Percentiles rank a stretch among this genome's conserved stretches.
Conservation (phyloP, 2,888 invertebrate species). For the Monochamus alternatus region DNA sequence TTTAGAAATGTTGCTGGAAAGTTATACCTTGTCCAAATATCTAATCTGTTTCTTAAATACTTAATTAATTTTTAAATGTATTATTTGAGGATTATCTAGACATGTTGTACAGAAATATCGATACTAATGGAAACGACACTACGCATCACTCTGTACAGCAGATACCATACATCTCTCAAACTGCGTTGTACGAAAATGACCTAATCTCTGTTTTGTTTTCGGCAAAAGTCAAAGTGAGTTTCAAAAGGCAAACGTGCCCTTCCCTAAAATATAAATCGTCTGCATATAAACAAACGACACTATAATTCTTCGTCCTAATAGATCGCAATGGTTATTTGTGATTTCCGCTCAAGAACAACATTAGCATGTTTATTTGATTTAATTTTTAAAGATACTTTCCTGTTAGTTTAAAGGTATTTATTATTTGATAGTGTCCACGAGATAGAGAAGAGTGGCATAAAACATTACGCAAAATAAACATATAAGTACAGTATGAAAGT, state of each 20-base stretch:
- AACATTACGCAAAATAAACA: background rate
- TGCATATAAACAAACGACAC: constrained; percentile 27
- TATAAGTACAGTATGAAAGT: too few relatives aligned
- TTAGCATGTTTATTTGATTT: constrained; percentile 6
- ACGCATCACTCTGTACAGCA: too few relatives aligned
- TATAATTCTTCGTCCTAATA: constrained; percentile 30
- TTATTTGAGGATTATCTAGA: too few relatives aligned
- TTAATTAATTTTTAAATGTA: too few relatives aligned
- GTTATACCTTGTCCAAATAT: too few relatives aligned
- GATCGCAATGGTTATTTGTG: background rate
- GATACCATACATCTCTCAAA: background rate
- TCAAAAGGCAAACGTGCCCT: constrained; percentile 29
- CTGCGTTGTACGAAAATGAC: background rate
- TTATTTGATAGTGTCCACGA: background rate
- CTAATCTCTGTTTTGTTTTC: constrained; percentile 23
- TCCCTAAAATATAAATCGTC: constrained; percentile 9
- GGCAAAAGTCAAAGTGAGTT: constrained; percentile 24
- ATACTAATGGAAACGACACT: too few relatives aligned
- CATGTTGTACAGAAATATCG: too few relatives aligned
- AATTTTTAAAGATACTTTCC: constrained; percentile 12
- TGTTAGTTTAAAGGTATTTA: background rate
- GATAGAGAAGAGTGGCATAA: background rate
- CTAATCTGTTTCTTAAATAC: too few relatives aligned
- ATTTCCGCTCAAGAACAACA: constrained; percentile 12
- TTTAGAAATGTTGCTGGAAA: too few relatives aligned